Conservation (phyloP, 2,113 vertebrate species). For the Calidris pygmaea region DNA sequence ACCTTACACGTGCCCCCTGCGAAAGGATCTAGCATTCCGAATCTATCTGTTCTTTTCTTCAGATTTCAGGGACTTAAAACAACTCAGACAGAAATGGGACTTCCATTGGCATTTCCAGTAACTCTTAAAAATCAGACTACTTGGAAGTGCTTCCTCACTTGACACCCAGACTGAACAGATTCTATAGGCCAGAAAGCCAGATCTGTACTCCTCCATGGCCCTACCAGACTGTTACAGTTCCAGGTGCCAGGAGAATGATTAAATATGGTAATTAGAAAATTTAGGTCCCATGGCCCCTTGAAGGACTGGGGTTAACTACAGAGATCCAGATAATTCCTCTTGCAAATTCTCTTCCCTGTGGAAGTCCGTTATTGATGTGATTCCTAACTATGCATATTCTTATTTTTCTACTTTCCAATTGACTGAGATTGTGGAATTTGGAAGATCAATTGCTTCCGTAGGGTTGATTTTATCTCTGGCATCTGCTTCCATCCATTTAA, state of each 20-base stretch:
- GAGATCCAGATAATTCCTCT: not conserved
- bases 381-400: not conserved
- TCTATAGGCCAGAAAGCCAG: not conserved
- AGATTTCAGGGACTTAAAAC: not conserved
- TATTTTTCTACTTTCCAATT: not conserved
- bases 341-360: not conserved
- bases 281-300: not conserved
- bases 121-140: not conserved
- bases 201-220: not conserved
- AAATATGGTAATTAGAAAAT: not conserved
- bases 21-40: not conserved
- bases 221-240: not conserved
- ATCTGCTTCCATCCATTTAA: constrained; percentile 24
- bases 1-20: not conserved
- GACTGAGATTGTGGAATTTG: not conserved
- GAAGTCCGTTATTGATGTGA: not conserved
- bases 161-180: not conserved
- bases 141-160: not conserved
- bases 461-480: constrained; percentile 51
- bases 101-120: not conserved
- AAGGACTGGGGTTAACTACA: not conserved
- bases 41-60: not conserved
- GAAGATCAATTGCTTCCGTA: constrained; percentile 40
- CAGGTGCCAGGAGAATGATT: not conserved
- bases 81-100: not conserved